phyloP scores from a whole-genome alignment of 2,797 vertebrate species.

The Psittacula derbiana region DNA sequence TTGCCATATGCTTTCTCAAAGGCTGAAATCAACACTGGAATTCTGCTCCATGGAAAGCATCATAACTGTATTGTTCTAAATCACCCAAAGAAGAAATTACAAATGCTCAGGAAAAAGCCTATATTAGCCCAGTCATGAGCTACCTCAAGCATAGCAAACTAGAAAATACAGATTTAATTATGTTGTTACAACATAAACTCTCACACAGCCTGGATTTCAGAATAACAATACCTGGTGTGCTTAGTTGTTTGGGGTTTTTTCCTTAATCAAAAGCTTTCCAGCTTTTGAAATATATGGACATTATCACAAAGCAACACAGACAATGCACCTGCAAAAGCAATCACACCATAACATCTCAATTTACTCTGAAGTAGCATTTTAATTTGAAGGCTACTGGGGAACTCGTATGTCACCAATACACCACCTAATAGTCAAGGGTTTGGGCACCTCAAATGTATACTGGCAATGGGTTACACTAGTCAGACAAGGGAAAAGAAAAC shows the following conservation, averaged over 20 bases:
- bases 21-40: neutral
- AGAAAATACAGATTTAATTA: neutral
- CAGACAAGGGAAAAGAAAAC: fast-evolving
- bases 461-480: neutral
- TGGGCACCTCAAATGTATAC: neutral
- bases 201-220: neutral
- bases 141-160: neutral
- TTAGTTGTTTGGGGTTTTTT: neutral
- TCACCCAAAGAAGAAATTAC: neutral
- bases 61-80: neutral
- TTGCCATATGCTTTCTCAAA: neutral
- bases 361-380: neutral
- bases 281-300: neutral
- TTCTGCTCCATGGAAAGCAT: neutral
- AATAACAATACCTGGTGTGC: neutral
- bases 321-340: neutral
- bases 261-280: neutral
- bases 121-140: neutral
- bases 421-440: neutral
- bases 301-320: neutral
- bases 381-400: neutral
- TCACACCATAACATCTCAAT: neutral
- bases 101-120: neutral
- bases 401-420: neutral
- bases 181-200: fast-evolving